Base-by-base conservation (phyloP, 2,113 vertebrate genomes). In the Onychostoma macrolepis region DNA sequence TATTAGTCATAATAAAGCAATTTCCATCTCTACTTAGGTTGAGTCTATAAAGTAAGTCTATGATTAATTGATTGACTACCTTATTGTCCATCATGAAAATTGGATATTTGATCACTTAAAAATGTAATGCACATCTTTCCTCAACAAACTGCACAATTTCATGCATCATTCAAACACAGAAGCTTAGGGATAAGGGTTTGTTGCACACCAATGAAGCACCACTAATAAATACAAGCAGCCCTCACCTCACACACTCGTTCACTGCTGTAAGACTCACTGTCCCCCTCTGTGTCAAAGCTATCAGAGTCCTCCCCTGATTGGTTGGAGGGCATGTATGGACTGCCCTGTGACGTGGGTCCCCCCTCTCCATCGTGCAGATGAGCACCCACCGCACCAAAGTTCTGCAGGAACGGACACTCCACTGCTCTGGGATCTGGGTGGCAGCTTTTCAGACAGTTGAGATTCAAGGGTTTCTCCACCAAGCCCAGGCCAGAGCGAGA, bases 211-310 rank as follows among this genome's bases (percentile, higher is more conserved):
- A 2, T 77, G 24, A 26, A 19, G 43, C 11, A 28, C 41, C 13
- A 4, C 19, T 45, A 63, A 61, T 21, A 36, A 24, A 21, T 6
- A 5, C 12, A 50, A 74, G 10, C 83, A 58, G 28, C 6, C 11
- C 96, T 96, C 89, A 99, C 98, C 97, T 99, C 96, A 88, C 94
- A 96, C 67, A 97, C 96, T 67, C 96, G 95, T 80, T 98, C 97
- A 84, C 93, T 94, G 43, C 96, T 41, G 92, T 95, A 97, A 48
- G 96, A 96, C 85, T 97, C 98, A 7, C 97, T 97, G 92, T 99
- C 97, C 5, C 96, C 97, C 79, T 99, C 98, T 0, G 97, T 97
- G 85, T 99, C 98, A 0, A 96, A 96, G 81, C 89, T 92, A 91
- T 97, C 98, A 0, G 97, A 99, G 90, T 99, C 98, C 0, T 98